Conservation (phyloP, 2,888 invertebrate genomes). For the Tryphoninae sp. region DNA sequence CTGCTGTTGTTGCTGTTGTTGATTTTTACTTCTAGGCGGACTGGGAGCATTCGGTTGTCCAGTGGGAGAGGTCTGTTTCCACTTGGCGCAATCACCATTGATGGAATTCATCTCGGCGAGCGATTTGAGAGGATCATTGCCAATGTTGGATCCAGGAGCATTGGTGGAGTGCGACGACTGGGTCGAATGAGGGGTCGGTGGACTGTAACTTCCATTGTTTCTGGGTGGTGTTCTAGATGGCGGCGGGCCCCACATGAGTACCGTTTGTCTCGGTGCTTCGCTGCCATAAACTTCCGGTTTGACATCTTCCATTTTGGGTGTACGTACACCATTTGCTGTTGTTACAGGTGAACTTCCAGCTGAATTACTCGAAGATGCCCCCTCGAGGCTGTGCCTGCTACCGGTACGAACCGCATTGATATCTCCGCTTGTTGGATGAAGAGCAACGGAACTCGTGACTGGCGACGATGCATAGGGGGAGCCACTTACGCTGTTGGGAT, state of each 20-base stretch:
- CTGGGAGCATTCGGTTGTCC: slow-evolving; percentile 74
- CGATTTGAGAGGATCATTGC: slow-evolving; percentile 81
- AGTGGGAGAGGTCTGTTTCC: slow-evolving; percentile 80
- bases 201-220: slow-evolving; percentile 79
- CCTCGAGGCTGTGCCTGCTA: slow-evolving; percentile 79
- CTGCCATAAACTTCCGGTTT: slow-evolving; percentile 82
- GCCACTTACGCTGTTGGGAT: slow-evolving; percentile 75
- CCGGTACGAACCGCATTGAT: slow-evolving; percentile 76
- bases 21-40: slow-evolving; percentile 77
- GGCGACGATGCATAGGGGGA: slow-evolving; percentile 77
- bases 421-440: slow-evolving; percentile 69
- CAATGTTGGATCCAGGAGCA: slow-evolving; percentile 59
- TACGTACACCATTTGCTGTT: slow-evolving; percentile 83
- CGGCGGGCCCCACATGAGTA: slow-evolving; percentile 93
- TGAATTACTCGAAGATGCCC: slow-evolving; percentile 84
- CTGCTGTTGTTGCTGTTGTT: slow-evolving; percentile 77
- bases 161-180: slow-evolving; percentile 76
- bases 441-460: slow-evolving; percentile 68
- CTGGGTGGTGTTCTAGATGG: slow-evolving; percentile 77
- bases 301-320: slow-evolving; percentile 85
- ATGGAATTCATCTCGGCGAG: slow-evolving; percentile 82
- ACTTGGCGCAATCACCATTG: slow-evolving; percentile 81
- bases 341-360: slow-evolving; percentile 86
- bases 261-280: slow-evolving; percentile 91
- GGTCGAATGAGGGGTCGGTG: slow-evolving; percentile 77